These are phyloP conservation scores for Drosophila colorata DNA, from an alignment of 2,888 invertebrate species.

Conservation along the genomic window DNA sequence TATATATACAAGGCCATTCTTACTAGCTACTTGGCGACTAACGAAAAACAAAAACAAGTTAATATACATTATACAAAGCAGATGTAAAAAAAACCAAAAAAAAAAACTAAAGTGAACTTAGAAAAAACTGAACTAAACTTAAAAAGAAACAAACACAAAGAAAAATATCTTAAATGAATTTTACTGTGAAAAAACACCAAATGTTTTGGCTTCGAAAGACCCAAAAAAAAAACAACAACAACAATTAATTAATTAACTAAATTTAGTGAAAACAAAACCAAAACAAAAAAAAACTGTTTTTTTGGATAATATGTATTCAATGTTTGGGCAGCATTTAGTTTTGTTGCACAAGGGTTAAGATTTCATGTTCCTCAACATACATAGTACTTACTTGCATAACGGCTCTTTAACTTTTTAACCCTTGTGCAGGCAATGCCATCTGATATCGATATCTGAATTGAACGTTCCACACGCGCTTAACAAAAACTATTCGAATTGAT, in stretches of 20 bases:
- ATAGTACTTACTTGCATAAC: slow-evolving; percentile 13
- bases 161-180: slow-evolving; percentile 46
- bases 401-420: slow-evolving; percentile 38
- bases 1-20: slow-evolving; percentile 38
- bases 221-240: slow-evolving; percentile 9
- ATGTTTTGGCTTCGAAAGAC: slow-evolving; percentile 18
- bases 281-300: too few relatives aligned
- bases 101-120: slow-evolving; percentile 43
- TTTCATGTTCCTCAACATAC: slow-evolving; percentile 49
- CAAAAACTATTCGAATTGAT: slow-evolving; percentile 30
- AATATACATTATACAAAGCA: slow-evolving; percentile 20
- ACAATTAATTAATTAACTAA: slow-evolving; percentile 32
- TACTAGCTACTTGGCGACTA: slow-evolving; percentile 52
- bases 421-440: slow-evolving; percentile 54
- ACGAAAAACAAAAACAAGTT: slow-evolving; percentile 13
- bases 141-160: neutral
- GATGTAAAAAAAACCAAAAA: slow-evolving; percentile 20
- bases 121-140: slow-evolving; percentile 30
- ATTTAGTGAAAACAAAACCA: slow-evolving; percentile 2
- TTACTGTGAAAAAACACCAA: slow-evolving; percentile 45
- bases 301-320: slow-evolving; percentile 23
- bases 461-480: slow-evolving; percentile 38
- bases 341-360: slow-evolving; percentile 60
- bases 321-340: slow-evolving; percentile 55
- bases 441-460: slow-evolving; percentile 29